phyloP scores from a whole-genome alignment of 2,113 vertebrate genomes.

The Ailuropoda melanoleuca region DNA sequence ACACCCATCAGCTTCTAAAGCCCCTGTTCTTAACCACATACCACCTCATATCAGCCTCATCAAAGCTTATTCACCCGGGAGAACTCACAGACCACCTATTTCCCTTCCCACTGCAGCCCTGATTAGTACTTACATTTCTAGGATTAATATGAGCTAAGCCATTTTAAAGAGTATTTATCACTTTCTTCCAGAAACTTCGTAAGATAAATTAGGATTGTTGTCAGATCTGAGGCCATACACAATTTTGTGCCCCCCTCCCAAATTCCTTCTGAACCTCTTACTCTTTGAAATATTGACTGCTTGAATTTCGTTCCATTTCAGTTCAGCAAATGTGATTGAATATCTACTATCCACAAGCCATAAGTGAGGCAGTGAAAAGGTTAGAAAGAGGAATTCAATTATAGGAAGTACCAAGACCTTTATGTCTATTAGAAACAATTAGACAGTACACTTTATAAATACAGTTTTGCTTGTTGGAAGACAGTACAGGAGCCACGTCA shows the following conservation, averaged over 20 bases:
- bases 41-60: background rate
- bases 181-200: conserved; percentile 13
- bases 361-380: background rate
- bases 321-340: background rate
- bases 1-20: background rate
- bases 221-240: background rate
- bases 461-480: background rate
- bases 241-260: background rate
- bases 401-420: background rate
- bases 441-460: background rate
- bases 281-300: background rate
- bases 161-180: conserved; percentile 4
- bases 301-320: background rate
- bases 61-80: background rate
- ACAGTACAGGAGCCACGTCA: background rate
- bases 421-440: background rate
- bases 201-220: conserved; percentile 12
- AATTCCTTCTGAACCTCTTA: background rate
- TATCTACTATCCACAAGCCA: background rate
- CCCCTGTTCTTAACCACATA: background rate
- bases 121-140: background rate
- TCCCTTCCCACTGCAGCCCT: background rate
- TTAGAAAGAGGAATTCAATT: background rate
- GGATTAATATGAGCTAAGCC: background rate
- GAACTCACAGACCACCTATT: background rate